phyloP scores from a whole-genome alignment of 2,113 vertebrate genomes.

The Tragelaphus buxtoni region DNA sequence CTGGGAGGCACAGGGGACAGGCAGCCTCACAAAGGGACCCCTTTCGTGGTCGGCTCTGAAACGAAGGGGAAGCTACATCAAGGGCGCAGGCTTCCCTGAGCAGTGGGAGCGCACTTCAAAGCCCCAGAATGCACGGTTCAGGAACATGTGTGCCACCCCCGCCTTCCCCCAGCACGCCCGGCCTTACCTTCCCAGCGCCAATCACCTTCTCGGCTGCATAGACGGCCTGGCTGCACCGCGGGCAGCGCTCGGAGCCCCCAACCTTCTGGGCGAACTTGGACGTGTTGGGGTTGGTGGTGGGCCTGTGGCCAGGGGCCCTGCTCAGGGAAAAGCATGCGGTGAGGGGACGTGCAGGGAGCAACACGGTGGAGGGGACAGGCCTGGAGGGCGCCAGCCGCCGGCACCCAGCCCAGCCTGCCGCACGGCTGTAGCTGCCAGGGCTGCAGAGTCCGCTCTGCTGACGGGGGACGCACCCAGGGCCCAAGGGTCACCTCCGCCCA shows the following conservation, averaged over 20 bases:
- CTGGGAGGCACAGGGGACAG: background rate
- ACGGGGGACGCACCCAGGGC: accelerated
- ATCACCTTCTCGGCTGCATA: conserved; percentile 96
- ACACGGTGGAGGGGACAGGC: accelerated
- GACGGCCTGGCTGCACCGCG: conserved; percentile 90
- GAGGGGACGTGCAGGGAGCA: background rate
- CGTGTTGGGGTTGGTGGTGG: conserved; percentile 88
- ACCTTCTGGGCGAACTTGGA: conserved; percentile 91
- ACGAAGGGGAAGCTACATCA: background rate
- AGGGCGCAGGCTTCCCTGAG: background rate
- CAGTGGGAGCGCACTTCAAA: too few species aligned
- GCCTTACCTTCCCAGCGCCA: conserved; percentile 92
- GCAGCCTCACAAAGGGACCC: background rate
- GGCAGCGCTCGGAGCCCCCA: conserved; percentile 88
- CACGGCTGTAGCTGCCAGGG: background rate
- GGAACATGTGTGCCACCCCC: accelerated
- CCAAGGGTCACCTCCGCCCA: background rate
- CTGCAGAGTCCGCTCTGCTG: background rate
- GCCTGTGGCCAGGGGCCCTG: conserved; percentile 83
- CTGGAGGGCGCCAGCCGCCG: accelerated
- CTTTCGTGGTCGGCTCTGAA: background rate
- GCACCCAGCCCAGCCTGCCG: background rate
- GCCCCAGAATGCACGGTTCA: background rate
- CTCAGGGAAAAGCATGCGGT: accelerated
- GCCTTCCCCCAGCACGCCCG: accelerated